Percentiles rank a stretch among this genome's conserved stretches.
Evolutionary conservation across 2,888 invertebrate species (phyloP).

Genomic region (Oscheius sp.): DNA sequence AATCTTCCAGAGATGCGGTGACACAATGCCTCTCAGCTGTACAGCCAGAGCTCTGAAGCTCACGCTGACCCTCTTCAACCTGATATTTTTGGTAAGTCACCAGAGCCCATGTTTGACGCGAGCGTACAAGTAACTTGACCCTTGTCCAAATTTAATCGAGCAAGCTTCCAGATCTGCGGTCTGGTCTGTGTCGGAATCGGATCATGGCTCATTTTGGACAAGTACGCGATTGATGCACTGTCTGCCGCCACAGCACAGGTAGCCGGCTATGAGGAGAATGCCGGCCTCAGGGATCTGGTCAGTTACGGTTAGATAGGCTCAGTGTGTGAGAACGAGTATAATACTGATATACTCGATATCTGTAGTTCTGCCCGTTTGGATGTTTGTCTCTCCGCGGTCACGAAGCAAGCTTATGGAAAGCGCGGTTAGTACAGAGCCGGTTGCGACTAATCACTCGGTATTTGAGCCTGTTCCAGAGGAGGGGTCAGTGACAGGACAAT

Average conservation of each 20-base stretch:
- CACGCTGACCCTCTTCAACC: conserved; percentile 72
- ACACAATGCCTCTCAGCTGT: conserved; percentile 69
- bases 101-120: neutral
- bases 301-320: conserved; percentile 6
- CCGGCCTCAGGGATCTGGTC: conserved; percentile 68
- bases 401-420: too few species aligned
- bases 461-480: neutral
- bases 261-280: conserved; percentile 70
- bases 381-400: neutral
- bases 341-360: too few species aligned
- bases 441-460: neutral
- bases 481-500: too few species aligned
- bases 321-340: too few species aligned
- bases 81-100: conserved; percentile 71
- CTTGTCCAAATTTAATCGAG: too few species aligned
- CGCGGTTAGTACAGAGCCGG: too few species aligned
- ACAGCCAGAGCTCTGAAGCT: conserved; percentile 73
- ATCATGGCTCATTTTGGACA: conserved; percentile 70
- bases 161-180: conserved; percentile 66
- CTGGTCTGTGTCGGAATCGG: conserved; percentile 71
- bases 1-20: conserved; percentile 22
- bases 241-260: conserved; percentile 67
- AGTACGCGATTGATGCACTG: conserved; percentile 70
- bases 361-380: neutral
- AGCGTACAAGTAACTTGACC: neutral